Conservation (phyloP, 2,888 invertebrate genomes). For the Laothoe populi region DNA sequence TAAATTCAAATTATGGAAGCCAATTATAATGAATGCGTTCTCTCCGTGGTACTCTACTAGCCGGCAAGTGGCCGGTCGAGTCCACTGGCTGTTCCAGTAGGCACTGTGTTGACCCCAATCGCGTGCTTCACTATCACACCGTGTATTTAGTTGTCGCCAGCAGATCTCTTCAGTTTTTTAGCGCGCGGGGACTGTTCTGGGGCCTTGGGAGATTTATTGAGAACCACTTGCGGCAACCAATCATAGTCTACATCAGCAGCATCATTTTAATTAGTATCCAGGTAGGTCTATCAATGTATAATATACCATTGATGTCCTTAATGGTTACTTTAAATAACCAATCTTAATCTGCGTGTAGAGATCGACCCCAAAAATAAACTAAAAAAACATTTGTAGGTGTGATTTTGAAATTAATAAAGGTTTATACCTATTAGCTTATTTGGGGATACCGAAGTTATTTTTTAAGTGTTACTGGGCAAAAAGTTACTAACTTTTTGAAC, state of each 20-base stretch:
- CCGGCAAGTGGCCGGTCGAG: neutral
- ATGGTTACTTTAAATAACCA: too few species aligned
- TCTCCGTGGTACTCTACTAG: neutral
- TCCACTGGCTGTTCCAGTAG: neutral
- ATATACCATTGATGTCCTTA: too few species aligned
- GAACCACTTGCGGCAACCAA: conserved; percentile 97
- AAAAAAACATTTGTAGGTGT: too few species aligned
- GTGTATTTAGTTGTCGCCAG: conserved; percentile 86
- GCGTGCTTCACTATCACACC: neutral
- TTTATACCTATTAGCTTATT: too few species aligned
- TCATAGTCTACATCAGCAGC: conserved; percentile 98
- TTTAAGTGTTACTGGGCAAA: too few species aligned
- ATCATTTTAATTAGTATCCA: too few species aligned
- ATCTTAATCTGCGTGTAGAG: too few species aligned
- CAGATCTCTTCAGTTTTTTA: conserved; percentile 90
- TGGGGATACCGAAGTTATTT: too few species aligned
- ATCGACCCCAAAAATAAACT: too few species aligned
- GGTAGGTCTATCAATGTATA: too few species aligned
- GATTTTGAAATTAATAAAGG: too few species aligned
- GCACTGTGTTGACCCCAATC: conserved; percentile 12
- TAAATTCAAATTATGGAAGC: neutral
- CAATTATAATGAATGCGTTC: neutral
- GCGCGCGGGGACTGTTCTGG: conserved; percentile 90
- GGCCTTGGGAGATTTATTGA: conserved; percentile 89
- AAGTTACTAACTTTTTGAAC: too few species aligned